Evolutionary conservation across 2,113 vertebrate species (phyloP).

Genomic region (Lates calcarifer): DNA sequence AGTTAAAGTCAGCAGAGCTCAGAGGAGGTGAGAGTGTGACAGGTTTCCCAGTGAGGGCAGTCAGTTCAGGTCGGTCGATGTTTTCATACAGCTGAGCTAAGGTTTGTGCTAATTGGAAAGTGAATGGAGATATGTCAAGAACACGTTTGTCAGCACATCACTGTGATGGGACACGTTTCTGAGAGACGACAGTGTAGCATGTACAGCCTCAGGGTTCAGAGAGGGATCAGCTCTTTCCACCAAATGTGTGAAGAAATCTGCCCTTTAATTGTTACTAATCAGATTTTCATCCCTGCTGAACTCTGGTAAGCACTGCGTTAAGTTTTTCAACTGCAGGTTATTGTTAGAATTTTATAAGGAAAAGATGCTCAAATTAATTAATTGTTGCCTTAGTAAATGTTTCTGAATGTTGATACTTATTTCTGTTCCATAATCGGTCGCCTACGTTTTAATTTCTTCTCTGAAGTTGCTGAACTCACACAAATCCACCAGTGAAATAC

Average conservation of each 20-base stretch:
- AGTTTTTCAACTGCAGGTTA: background rate
- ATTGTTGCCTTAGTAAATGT: slow-evolving; percentile 15
- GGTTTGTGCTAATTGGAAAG: slow-evolving; percentile 47
- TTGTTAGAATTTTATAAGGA: background rate
- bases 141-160: slow-evolving; percentile 34
- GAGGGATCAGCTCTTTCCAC: slow-evolving; percentile 5
- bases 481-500: slow-evolving; percentile 21
- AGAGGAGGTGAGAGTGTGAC: slow-evolving; percentile 8
- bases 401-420: background rate
- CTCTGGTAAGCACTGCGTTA: background rate
- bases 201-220: background rate
- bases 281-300: slow-evolving; percentile 17
- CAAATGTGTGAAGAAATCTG: slow-evolving; percentile 1
- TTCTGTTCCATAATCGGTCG: slow-evolving; percentile 17
- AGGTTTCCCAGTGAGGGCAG: background rate
- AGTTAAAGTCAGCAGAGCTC: slow-evolving; percentile 1
- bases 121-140: slow-evolving; percentile 31
- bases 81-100: slow-evolving; percentile 43
- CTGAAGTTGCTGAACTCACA: slow-evolving; percentile 30
- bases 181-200: background rate
- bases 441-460: slow-evolving; percentile 6
- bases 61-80: slow-evolving; percentile 2
- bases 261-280: background rate
- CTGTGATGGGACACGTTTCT: background rate
- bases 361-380: background rate